These are phyloP conservation scores for Percina caprodes DNA, from an alignment of 2,113 vertebrate species.

Conservation along the genomic window DNA sequence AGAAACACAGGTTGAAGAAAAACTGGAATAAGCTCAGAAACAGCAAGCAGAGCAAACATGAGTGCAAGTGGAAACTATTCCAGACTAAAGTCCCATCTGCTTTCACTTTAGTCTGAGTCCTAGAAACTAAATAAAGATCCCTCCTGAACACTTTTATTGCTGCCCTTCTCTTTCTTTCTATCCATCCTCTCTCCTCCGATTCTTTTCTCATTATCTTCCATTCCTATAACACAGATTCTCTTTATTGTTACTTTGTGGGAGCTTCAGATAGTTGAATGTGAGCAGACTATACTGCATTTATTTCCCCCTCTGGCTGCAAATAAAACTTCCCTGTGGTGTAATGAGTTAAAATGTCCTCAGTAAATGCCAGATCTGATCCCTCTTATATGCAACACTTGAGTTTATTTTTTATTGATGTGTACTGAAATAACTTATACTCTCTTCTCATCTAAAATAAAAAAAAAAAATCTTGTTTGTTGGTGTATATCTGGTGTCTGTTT, in stretches of 20 bases:
- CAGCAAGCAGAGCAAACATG: slow-evolving; percentile 67
- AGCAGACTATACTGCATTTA: slow-evolving; percentile 27
- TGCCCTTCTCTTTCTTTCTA: slow-evolving; percentile 70
- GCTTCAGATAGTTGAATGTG: slow-evolving; percentile 45
- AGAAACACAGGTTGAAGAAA: slow-evolving; percentile 65
- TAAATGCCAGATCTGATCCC: slow-evolving; percentile 40
- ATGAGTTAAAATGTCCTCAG: slow-evolving; percentile 51
- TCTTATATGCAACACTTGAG: slow-evolving; percentile 44
- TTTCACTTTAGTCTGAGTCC: slow-evolving; percentile 83
- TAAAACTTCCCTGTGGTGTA: slow-evolving; percentile 61
- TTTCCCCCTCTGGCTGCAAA: slow-evolving; percentile 44
- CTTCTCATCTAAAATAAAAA: background rate
- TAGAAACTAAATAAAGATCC: slow-evolving; percentile 85
- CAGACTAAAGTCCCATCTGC: slow-evolving; percentile 82
- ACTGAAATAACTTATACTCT: background rate
- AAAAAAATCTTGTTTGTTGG: slow-evolving; percentile 14
- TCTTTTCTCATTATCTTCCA: slow-evolving; percentile 40
- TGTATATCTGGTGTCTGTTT: background rate
- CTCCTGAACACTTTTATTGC: slow-evolving; percentile 81
- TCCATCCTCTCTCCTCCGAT: slow-evolving; percentile 49
- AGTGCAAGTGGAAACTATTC: slow-evolving; percentile 85
- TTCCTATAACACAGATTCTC: slow-evolving; percentile 21
- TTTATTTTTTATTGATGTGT: slow-evolving; percentile 39
- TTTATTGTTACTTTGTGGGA: slow-evolving; percentile 60
- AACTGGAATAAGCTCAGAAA: slow-evolving; percentile 71